Evolutionary conservation across 2,888 invertebrate species (phyloP).

Genomic region (Lasioglossum zephyrum): DNA sequence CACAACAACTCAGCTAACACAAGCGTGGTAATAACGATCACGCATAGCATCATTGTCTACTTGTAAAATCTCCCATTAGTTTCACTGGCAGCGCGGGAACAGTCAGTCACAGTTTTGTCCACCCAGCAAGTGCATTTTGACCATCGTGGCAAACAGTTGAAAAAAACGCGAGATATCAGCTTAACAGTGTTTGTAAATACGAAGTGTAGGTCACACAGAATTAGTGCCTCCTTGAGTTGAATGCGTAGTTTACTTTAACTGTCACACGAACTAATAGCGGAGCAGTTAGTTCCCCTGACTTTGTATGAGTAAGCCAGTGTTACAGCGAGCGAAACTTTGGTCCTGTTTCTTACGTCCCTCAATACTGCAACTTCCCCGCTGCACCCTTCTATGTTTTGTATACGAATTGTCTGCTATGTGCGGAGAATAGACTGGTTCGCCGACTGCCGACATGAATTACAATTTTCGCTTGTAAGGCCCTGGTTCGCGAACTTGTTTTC

Average conservation of each 20-base stretch:
- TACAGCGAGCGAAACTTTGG: slow-evolving; percentile 45
- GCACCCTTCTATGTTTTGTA: slow-evolving; percentile 20
- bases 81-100: not conserved
- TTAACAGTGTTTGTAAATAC: slow-evolving; percentile 28
- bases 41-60: too few species aligned
- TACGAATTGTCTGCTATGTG: slow-evolving; percentile 18
- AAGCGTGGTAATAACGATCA: too few species aligned
- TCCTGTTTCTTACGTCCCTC: slow-evolving; percentile 42
- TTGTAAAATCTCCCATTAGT: not conserved
- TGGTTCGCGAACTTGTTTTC: slow-evolving; percentile 12
- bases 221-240: slow-evolving; percentile 31
- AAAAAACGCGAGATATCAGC: slow-evolving; percentile 8
- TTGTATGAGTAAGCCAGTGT: slow-evolving; percentile 26
- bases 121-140: not conserved
- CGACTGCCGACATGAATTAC: slow-evolving; percentile 23
- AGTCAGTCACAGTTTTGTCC: not conserved
- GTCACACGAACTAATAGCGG: slow-evolving; percentile 38
- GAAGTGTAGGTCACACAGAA: slow-evolving; percentile 47
- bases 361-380: slow-evolving; percentile 21
- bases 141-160: not conserved
- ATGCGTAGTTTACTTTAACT: slow-evolving; percentile 47
- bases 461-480: not conserved
- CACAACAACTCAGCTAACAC: too few species aligned
- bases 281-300: slow-evolving; percentile 31
- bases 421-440: slow-evolving; percentile 19